Conservation (phyloP, 1,140 invertebrate genomes). For the Panonychus citri region DNA sequence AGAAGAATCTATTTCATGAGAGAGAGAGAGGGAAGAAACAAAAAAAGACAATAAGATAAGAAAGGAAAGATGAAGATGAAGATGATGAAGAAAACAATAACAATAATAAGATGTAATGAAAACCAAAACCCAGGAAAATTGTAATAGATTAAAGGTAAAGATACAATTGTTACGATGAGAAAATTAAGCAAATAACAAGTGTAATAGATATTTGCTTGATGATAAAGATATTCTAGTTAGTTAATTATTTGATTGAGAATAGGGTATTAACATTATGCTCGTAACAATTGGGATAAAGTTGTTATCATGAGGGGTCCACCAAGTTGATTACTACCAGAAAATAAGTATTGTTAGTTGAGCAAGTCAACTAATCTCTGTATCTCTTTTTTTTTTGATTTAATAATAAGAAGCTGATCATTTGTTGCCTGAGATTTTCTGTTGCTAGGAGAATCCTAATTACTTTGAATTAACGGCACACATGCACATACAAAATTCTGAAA, state of each 20-base stretch:
- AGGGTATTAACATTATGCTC: not conserved
- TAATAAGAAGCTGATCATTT: not conserved
- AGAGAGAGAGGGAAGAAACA: conserved; percentile 5
- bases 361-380: not conserved
- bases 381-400: not conserved
- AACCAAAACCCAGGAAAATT: not conserved
- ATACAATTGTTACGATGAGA: not conserved
- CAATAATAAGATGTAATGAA: not conserved
- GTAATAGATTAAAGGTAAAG: not conserved
- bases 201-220: not conserved
- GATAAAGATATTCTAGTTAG: not conserved
- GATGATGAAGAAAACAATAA: not conserved
- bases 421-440: not conserved
- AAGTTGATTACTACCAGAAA: too few relatives aligned
- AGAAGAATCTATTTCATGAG: conserved; percentile 32
- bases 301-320: too few relatives aligned
- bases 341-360: too few relatives aligned
- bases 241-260: not conserved
- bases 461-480: not conserved
- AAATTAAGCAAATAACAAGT: not conserved
- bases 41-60: not conserved
- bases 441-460: not conserved
- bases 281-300: not conserved
- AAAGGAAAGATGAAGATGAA: not conserved
- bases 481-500: not conserved